Conservation (phyloP, 2,113 vertebrate genomes). For the Neomonachus schauinslandi region DNA sequence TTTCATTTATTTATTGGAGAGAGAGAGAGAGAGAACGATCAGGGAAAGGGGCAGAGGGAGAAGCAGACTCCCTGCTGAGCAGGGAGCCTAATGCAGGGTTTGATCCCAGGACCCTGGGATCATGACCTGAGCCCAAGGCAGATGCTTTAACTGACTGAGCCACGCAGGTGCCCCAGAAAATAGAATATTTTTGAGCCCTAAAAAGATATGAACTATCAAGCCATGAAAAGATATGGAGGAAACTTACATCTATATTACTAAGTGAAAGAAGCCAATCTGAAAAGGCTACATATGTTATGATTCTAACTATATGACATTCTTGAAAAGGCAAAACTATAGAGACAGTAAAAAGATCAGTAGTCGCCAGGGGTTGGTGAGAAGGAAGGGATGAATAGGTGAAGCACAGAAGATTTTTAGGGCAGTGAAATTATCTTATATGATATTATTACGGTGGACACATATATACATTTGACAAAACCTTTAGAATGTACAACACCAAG, state of each 20-base stretch:
- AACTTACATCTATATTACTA: neutral
- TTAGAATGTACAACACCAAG: neutral
- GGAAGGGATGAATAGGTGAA: neutral
- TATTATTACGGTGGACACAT: neutral
- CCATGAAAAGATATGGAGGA: neutral
- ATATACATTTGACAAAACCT: neutral
- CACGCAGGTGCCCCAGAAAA: neutral
- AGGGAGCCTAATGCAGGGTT: neutral
- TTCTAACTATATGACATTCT: neutral
- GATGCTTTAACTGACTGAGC: neutral
- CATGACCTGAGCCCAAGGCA: neutral
- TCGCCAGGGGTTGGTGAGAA: neutral
- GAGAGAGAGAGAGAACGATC: neutral
- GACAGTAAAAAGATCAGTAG: neutral
- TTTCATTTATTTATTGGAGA: neutral
- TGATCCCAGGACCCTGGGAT: neutral
- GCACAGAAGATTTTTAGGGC: neutral
- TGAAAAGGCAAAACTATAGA: neutral
- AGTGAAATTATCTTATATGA: neutral
- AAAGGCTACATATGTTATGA: neutral
- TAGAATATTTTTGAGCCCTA: neutral
- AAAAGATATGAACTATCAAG: neutral
- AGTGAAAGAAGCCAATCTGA: neutral
- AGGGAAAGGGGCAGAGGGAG: neutral
- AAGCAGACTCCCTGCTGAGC: neutral